Conservation (phyloP, 1,140 invertebrate genomes). For the roundworm (Caenorhabditis elegans) region WBcel235 BX284605.5:13539001-13539500, state of each 20-base stretch:
- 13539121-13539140: too few relatives aligned
- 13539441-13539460: background rate
- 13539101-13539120: too few relatives aligned
- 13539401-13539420: background rate
- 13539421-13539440: background rate
- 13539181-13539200: too few relatives aligned
- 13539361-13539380: background rate
- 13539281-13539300: background rate
- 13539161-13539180: too few relatives aligned
- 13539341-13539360: background rate
- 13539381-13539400: constrained; percentile 9
- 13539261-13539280: background rate
- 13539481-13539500: background rate
- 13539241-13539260: background rate
- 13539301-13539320: background rate
- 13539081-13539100: too few relatives aligned
- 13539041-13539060: too few relatives aligned
- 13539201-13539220: too few relatives aligned
- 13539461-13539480: background rate
- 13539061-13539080: too few relatives aligned
- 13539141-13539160: too few relatives aligned
- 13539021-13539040: too few relatives aligned
- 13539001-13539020: too few relatives aligned
- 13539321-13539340: background rate
- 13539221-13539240: background rate